These are phyloP conservation scores for Gobiocypris rarus DNA, from an alignment of 2,113 vertebrate genomes.

Conservation along the genomic window DNA sequence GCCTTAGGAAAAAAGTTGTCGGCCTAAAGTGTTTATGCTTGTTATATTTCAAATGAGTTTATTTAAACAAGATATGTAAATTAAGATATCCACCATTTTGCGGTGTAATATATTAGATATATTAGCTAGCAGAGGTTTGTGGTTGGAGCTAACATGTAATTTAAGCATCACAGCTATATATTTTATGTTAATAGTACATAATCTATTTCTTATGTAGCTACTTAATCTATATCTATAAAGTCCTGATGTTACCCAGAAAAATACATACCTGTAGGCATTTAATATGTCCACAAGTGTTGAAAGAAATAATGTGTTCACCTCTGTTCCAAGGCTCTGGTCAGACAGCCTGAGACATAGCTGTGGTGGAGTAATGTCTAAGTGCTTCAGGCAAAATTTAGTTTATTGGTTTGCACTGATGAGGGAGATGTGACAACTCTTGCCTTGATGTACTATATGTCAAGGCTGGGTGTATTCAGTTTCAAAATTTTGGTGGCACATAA, in stretches of 20 bases:
- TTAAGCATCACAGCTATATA: neutral
- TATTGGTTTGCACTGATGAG: conserved; percentile 72
- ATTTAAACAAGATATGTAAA: conserved; percentile 4
- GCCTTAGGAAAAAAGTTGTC: neutral
- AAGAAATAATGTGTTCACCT: conserved; percentile 58
- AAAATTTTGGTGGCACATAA: conserved; percentile 35
- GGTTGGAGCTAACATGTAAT: neutral
- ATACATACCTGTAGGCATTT: conserved; percentile 1
- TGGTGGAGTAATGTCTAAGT: conserved; percentile 69
- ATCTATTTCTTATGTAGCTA: too few species aligned
- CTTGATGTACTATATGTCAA: conserved; percentile 45
- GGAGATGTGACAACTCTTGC: conserved; percentile 72
- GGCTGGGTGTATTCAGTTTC: conserved; percentile 46
- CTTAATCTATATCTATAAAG: too few species aligned
- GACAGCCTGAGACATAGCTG: conserved; percentile 74
- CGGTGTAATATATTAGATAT: neutral
- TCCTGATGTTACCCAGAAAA: neutral
- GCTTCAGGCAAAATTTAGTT: conserved; percentile 73
- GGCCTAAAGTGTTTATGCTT: neutral
- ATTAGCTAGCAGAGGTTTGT: neutral
- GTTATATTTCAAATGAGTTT: neutral
- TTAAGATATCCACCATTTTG: neutral
- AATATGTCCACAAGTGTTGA: conserved; percentile 55
- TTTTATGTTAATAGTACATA: too few species aligned
- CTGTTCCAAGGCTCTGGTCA: conserved; percentile 73